Evolutionary conservation across 2,888 invertebrate species (phyloP), one percentile per base, ranked within the genome.

Genomic region (Plusia festucae): DNA sequence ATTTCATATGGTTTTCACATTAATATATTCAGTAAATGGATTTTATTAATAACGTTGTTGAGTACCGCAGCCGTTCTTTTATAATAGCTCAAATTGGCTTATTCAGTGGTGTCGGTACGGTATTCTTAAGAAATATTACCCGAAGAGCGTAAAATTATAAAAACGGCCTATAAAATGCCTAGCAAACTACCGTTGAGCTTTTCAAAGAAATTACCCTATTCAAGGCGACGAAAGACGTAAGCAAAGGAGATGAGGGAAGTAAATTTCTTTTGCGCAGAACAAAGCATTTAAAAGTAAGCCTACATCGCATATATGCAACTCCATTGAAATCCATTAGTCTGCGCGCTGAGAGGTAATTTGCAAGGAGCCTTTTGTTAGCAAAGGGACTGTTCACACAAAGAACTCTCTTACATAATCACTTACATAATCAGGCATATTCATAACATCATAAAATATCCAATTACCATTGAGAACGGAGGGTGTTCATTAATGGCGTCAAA

Each of bases 241-340:
- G 86, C 83, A 88, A 90, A 91, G 81, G 85, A 88, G 89, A 91
- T 86, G 86, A 85, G 85, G 81, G 87, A 88, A 85, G 87, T 82
- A 90, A 91, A 91, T 91, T 92, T 92, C 91, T 91, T 93, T 92
- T 87, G 79, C 88, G 75, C 80, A 88, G 91, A 92, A 93, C 92
- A 93, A 93, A 92, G 91, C 89, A 87, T 91, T 93, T 89, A 88
- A 91, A 89, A 88, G 84, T 88, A 87, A 89, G 90, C 91, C 89
- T 89, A 88, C 89, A 88, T 85, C 83, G 80, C 89, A 88, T 89
- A 90, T 88, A 90, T 92, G 93, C 90, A 91, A 85, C 91, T 89
- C 89, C 88, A 90, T 91, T 93, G 89, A 91, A 93, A 93, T 89
- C 93, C 93, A 93, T 93, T 93, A 93, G 90, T 87, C 85, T 86